Base-by-base conservation (phyloP, 2,113 vertebrate genomes). In the Callospermophilus lateralis region DNA sequence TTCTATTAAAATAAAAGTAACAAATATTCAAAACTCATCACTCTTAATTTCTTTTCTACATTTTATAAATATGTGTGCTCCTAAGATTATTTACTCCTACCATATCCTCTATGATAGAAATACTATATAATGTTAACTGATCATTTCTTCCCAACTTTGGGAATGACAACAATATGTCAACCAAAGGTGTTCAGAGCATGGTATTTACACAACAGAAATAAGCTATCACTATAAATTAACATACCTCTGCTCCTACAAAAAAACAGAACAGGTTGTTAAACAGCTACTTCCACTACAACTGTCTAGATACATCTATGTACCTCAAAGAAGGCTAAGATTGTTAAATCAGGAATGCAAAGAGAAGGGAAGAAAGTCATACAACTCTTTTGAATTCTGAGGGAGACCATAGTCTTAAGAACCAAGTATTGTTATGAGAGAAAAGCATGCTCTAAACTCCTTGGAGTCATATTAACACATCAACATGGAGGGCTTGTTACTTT, bases 211-310 rank as follows among this genome's bases (percentile, higher is more conserved):
- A 74, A 73, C 0, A 70, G 34, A 79, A 95, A 34, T 53, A 51
- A n/a, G 4, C 6, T 74, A 26, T 84, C 30, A 70, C 48, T 93
- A 42, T 39, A 95, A 70, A 90, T 95, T 30, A 93, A 81, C 37
- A 80, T 4, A 53, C 9, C 67, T 15, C 3, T 11, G 28, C 6
- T 34, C 26, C 70, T 72, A 53, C 6, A 34, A 26, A 63, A 19
- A 15, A 3, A 68, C 6, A 70, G 28, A 19, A 12, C 4, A 63
- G 13, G 6, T 37, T 88, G 30, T 65, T 89, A 95, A 84, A 19
- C 30, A 67, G 55, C n/a, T 88, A 45, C 48, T 15, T 39, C 39
- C 28, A 61, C 6, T 61, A 24, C 6, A n/a, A 12, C 34, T 51
- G 3, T 76, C 58, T 37, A 94, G 28, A 68, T 86, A 26, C 1